Conservation (phyloP, 2,113 vertebrate genomes). For the Cyanoramphus novaezelandiae region DNA sequence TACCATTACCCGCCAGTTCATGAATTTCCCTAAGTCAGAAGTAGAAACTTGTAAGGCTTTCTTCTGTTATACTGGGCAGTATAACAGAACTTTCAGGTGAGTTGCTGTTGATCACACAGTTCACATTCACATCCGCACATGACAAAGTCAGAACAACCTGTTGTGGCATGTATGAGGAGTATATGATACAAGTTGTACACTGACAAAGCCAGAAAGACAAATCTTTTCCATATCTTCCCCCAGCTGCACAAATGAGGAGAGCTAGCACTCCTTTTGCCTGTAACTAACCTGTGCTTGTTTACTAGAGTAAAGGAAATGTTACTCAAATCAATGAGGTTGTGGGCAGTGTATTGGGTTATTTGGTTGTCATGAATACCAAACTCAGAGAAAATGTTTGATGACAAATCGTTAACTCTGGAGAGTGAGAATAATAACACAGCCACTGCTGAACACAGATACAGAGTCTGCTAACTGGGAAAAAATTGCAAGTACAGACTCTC, state of each 20-base stretch:
- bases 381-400: not conserved
- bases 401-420: not conserved
- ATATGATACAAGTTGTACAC: not conserved
- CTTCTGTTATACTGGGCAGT: not conserved
- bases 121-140: not conserved
- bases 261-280: not conserved
- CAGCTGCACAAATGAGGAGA: not conserved
- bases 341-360: not conserved
- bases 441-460: not conserved
- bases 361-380: not conserved
- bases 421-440: not conserved
- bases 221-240: not conserved
- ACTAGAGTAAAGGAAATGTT: not conserved
- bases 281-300: not conserved
- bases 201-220: not conserved
- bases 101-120: not conserved
- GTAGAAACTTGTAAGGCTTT: not conserved
- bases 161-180: accelerated
- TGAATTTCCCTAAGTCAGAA: not conserved
- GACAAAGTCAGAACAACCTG: not conserved
- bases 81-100: not conserved
- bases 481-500: not conserved
- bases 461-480: not conserved
- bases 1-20: not conserved
- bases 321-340: not conserved